These are phyloP conservation scores for Aplodontia rufa DNA, from an alignment of 2,113 vertebrate genomes.

Conservation along the genomic window DNA sequence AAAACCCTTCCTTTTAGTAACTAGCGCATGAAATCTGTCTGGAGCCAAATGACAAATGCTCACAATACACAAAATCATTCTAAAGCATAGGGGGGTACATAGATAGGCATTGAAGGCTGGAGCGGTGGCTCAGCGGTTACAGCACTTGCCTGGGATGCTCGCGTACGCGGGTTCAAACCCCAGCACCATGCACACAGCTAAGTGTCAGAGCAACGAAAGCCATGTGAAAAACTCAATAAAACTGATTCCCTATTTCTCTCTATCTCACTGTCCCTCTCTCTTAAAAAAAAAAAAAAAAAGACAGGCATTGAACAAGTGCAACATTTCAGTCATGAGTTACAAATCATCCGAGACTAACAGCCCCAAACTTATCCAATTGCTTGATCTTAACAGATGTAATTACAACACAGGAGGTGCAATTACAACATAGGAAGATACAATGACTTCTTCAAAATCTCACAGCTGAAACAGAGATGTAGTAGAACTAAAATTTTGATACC, in stretches of 20 bases:
- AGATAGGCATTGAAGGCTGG: neutral
- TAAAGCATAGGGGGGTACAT: neutral
- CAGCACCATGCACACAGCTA: too few species aligned
- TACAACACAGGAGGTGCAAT: neutral
- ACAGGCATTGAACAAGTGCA: neutral
- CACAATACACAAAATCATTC: neutral
- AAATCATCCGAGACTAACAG: neutral
- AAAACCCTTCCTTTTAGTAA: neutral
- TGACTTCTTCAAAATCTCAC: neutral
- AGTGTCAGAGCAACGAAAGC: too few species aligned
- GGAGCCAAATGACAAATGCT: neutral
- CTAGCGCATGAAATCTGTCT: neutral
- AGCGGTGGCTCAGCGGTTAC: too few species aligned
- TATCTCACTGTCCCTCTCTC: too few species aligned
- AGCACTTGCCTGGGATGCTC: too few species aligned
- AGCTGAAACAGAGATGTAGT: neutral
- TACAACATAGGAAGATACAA: neutral
- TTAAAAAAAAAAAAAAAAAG: too few species aligned
- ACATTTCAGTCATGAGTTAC: neutral
- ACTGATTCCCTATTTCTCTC: too few species aligned
- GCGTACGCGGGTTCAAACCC: too few species aligned
- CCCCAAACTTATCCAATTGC: neutral
- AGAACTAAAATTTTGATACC: neutral
- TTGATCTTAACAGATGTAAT: neutral
- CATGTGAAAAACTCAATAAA: too few species aligned